phyloP scores from a whole-genome alignment of 2,888 invertebrate species.

The Tribolium freemani region DNA sequence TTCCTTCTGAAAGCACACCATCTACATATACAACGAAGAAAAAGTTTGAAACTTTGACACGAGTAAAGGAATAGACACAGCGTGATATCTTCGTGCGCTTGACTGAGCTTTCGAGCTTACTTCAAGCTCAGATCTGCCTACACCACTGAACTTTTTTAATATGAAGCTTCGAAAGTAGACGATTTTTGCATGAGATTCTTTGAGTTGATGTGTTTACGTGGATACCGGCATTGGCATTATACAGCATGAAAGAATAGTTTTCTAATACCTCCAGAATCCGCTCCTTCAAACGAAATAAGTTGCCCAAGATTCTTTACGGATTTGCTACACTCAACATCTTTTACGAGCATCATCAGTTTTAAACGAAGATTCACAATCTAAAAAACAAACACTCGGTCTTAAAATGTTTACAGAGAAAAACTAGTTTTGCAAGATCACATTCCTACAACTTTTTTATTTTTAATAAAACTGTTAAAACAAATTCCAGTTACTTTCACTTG shows the following conservation, averaged over 20 bases:
- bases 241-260: slow-evolving; percentile 9
- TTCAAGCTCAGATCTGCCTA: slow-evolving; percentile 44
- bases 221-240: not conserved
- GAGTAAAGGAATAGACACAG: slow-evolving; percentile 50
- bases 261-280: not conserved
- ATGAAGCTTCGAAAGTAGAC: slow-evolving; percentile 30
- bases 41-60: slow-evolving; percentile 51
- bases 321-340: too few species aligned
- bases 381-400: too few species aligned
- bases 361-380: too few species aligned
- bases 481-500: too few species aligned
- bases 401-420: too few species aligned
- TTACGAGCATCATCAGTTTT: too few species aligned
- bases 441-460: too few species aligned
- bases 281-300: not conserved
- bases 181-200: slow-evolving; percentile 19
- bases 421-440: too few species aligned
- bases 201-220: slow-evolving; percentile 16
- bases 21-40: slow-evolving; percentile 39
- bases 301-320: not conserved
- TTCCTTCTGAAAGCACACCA: slow-evolving; percentile 38
- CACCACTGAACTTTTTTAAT: slow-evolving; percentile 46
- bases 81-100: slow-evolving; percentile 53
- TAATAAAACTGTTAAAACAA: too few species aligned
- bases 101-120: slow-evolving; percentile 49